Evolutionary conservation across 2,797 vertebrate species (phyloP).

Genomic region (Hoplostethus mediterraneus): DNA sequence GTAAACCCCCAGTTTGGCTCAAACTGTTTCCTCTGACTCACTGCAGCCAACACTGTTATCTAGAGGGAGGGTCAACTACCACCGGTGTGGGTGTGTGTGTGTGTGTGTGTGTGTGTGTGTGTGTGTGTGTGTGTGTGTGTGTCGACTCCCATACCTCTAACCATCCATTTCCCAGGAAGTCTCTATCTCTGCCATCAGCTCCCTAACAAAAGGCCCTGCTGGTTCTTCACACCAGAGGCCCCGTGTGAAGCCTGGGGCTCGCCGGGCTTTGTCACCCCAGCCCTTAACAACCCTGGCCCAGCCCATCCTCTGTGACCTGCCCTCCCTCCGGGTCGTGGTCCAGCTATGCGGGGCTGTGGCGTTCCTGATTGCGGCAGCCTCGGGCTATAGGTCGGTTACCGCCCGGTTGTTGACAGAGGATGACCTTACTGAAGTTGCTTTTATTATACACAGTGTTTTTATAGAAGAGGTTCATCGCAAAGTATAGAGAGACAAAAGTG

Average conservation of each 20-base stretch:
- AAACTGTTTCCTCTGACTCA: conserved; percentile 34
- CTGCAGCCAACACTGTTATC: conserved; percentile 20
- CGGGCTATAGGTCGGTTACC: conserved; percentile 36
- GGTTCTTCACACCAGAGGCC: conserved; percentile 35
- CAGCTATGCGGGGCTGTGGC: conserved; percentile 23
- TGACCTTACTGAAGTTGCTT: conserved; percentile 18
- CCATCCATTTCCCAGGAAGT: conserved; percentile 56
- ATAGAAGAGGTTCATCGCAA: background rate
- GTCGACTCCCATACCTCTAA: conserved; percentile 28
- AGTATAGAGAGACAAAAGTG: conserved; percentile 6
- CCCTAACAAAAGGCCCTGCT: conserved; percentile 34
- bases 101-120: conserved; percentile 7
- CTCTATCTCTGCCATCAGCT: conserved; percentile 50
- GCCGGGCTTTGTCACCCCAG: background rate
- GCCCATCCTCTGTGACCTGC: conserved; percentile 12
- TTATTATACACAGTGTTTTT: background rate
- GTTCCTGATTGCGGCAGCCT: conserved; percentile 49
- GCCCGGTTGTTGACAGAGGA: conserved; percentile 16
- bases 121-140: conserved; percentile 4
- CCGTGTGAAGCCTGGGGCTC: conserved; percentile 16
- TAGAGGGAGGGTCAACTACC: conserved; percentile 26
- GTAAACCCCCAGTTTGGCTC: conserved; percentile 10
- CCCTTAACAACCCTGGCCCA: background rate
- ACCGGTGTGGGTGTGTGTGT: conserved; percentile 11
- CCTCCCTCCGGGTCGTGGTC: conserved; percentile 44